Base-by-base conservation (phyloP, 2,797 vertebrate species). In the Microchirus variegatus region DNA sequence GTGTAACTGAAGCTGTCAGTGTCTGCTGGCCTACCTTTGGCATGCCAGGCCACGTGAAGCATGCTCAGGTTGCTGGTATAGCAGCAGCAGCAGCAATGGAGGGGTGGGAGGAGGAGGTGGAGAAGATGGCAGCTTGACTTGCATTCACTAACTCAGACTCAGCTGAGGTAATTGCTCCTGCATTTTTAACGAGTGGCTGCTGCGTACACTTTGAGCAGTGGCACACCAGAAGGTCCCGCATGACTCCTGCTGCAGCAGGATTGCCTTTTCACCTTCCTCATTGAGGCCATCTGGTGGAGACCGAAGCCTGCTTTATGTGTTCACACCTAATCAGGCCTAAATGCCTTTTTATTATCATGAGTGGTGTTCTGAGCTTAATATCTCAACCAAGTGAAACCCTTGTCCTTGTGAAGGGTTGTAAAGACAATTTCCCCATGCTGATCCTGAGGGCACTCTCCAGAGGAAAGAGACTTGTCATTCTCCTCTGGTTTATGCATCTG, bases 161-260 rank as follows among this genome's bases (percentile, higher is more conserved):
- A 49, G 77, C 69, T 57, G 31, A 80, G 70, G 78, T 91, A 90
- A 90, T 91, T 91, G 87, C 89, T 90, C 78, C 63, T 89, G 73
- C 82, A 89, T 91, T 87, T 90, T 91, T 92, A 90, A 91, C 66
- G 74, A 85, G 70, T 53, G 73, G 77, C 78, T 82, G 82, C 81
- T 69, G 81, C 64, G 53, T 72, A 70, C 66, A 63, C 87, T 88
- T 84, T 87, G 58, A 80, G 80, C 65, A 81, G 73, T 69, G 53
- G 65, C 48, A 18, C 71, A 58, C 75, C 55, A 48, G 76, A 73
- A 75, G 75, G 68, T 77, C 65, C 69, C 38, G 67, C 77, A 59
- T 10, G 57, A 55, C 74, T 63, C 49, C 67, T 12, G 12, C 72
- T 76, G 78, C 76, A 66, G 70, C 55, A 75, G 60, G 61, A 45